phyloP scores from a whole-genome alignment of 2,113 vertebrate genomes.

The Podarcis cretensis region DNA sequence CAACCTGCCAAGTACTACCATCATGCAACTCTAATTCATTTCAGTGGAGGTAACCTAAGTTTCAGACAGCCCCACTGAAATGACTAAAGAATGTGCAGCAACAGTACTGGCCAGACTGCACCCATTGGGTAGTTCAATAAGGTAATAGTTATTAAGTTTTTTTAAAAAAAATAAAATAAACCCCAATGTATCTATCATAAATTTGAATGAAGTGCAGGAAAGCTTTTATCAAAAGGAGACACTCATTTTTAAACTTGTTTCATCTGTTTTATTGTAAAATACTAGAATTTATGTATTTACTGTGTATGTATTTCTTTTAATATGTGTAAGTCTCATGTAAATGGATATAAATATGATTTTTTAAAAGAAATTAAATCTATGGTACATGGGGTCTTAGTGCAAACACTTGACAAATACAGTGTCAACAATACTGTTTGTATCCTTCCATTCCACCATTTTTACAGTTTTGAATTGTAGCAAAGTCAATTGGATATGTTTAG shows the following conservation, averaged over 20 bases:
- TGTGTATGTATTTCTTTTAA: slow-evolving; percentile 90
- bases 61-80: slow-evolving; percentile 4
- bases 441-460: slow-evolving; percentile 85
- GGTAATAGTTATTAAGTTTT: slow-evolving; percentile 41
- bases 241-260: slow-evolving; percentile 77
- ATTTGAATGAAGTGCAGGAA: slow-evolving; percentile 73
- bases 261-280: slow-evolving; percentile 92
- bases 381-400: slow-evolving; percentile 89
- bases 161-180: slow-evolving; percentile 28
- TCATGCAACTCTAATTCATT: neutral
- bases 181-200: slow-evolving; percentile 56
- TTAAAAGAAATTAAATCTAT: slow-evolving; percentile 83
- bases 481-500: slow-evolving; percentile 78
- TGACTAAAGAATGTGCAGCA: neutral
- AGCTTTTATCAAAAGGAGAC: slow-evolving; percentile 76
- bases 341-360: slow-evolving; percentile 97
- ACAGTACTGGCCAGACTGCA: neutral
- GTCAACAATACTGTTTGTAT: slow-evolving; percentile 89
- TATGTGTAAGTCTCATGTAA: slow-evolving; percentile 96
- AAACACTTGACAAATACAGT: slow-evolving; percentile 87
- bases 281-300: slow-evolving; percentile 87
- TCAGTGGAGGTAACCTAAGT: neutral
- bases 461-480: slow-evolving; percentile 84
- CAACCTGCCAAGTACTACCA: neutral
- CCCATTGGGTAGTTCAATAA: slow-evolving; percentile 66